Evolutionary conservation across 2,113 vertebrate species (phyloP).

Genomic region (Caracal caracal): DNA sequence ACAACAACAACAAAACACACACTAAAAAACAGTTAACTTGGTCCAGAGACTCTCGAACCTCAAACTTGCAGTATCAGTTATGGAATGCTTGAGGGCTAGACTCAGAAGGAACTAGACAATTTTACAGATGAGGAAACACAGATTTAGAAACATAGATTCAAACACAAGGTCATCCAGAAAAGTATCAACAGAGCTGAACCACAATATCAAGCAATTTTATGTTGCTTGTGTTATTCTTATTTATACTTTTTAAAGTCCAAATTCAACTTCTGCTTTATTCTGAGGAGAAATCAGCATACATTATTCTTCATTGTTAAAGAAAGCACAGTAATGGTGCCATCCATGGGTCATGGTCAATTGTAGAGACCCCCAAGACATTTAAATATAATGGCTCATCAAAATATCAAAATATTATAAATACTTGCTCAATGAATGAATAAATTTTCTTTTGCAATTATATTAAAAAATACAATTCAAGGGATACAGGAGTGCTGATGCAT

Average conservation of each 20-base stretch:
- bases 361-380: neutral
- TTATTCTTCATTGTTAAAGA: constrained; percentile 17
- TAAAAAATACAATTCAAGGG: neutral
- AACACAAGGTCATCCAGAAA: neutral
- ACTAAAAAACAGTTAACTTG: neutral
- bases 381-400: neutral
- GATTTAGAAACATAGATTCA: neutral
- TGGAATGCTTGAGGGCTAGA: neutral
- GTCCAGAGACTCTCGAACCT: neutral
- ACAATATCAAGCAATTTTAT: neutral
- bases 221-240: neutral
- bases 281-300: neutral
- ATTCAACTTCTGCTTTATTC: neutral
- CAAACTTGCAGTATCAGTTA: neutral
- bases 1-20: neutral
- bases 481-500: too few species aligned
- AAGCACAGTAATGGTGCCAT: neutral
- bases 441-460: constrained; percentile 4
- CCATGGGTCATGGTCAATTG: neutral
- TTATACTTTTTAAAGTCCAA: neutral
- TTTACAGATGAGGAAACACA: constrained; percentile 22
- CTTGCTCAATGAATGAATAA: neutral
- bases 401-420: neutral
- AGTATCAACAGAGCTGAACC: neutral
- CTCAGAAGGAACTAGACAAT: neutral